These are phyloP conservation scores for Tortrix viridana DNA, from an alignment of 2,888 invertebrate species.

Conservation along the genomic window DNA sequence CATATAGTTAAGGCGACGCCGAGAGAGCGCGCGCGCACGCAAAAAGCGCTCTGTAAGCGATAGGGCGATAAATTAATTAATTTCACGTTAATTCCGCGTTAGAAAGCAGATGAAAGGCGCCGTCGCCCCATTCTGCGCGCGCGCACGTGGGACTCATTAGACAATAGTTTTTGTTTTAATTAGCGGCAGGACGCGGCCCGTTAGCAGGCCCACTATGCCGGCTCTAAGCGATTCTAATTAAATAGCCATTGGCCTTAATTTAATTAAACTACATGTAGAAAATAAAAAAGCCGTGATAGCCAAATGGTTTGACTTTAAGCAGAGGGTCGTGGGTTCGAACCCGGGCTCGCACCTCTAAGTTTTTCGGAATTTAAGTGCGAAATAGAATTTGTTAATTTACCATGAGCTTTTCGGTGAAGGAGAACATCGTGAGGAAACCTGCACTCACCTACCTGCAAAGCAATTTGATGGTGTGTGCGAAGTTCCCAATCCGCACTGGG, in stretches of 20 bases:
- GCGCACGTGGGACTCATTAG: slow-evolving; percentile 40
- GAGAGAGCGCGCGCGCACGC: slow-evolving; percentile 15
- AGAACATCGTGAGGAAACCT: no score
- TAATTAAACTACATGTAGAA: slow-evolving; percentile 20
- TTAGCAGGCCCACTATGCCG: slow-evolving; percentile 40
- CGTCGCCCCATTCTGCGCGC: slow-evolving; percentile 12
- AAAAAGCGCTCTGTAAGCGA: slow-evolving; percentile 34
- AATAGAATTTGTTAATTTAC: no score
- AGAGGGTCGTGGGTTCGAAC: no score
- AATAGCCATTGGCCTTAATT: slow-evolving; percentile 30
- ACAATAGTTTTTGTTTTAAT: slow-evolving; percentile 58
- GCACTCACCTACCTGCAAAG: no score
- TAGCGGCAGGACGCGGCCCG: slow-evolving; percentile 55
- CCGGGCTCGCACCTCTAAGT: no score
- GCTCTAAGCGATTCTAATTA: slow-evolving; percentile 28
- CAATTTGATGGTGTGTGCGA: no score
- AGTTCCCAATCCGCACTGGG: no score
- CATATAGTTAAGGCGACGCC: background rate
- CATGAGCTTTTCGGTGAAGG: no score
- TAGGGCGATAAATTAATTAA: slow-evolving; percentile 35
- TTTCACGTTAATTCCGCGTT: slow-evolving; percentile 34
- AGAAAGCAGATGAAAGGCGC: slow-evolving; percentile 35
- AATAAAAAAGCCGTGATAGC: no score
- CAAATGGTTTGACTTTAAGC: no score
- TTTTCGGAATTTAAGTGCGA: no score